Conservation (phyloP, 2,888 invertebrate species). For the Drosophila pseudotalamancana region DNA sequence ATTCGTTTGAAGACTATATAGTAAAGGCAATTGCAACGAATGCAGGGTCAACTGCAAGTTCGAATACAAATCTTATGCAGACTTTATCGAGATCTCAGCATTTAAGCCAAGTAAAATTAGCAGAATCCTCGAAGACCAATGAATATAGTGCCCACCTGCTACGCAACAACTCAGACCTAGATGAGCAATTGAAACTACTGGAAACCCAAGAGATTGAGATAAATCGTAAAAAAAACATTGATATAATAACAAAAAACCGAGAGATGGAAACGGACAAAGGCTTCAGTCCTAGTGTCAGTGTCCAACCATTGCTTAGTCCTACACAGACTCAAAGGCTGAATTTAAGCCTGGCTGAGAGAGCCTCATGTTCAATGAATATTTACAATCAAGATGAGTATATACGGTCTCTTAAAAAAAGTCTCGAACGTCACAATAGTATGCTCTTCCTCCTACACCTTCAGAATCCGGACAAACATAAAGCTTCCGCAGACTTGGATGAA, state of each 20-base stretch:
- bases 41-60: background rate
- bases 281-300: slow-evolving; percentile 7
- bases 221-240: slow-evolving; percentile 66
- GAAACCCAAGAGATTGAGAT: slow-evolving; percentile 83
- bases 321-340: background rate
- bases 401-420: slow-evolving; percentile 80
- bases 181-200: slow-evolving; percentile 82
- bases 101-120: background rate
- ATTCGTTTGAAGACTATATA: slow-evolving; percentile 69
- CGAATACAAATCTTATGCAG: background rate
- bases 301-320: background rate
- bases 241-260: slow-evolving; percentile 47
- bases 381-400: slow-evolving; percentile 84
- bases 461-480: slow-evolving; percentile 81
- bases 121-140: slow-evolving; percentile 6
- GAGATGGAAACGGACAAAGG: slow-evolving; percentile 43
- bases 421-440: slow-evolving; percentile 84
- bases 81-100: too few relatives aligned
- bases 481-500: slow-evolving; percentile 64
- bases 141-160: slow-evolving; percentile 76
- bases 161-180: slow-evolving; percentile 81
- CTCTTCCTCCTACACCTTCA: slow-evolving; percentile 83
- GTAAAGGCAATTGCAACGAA: background rate
- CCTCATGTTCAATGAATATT: slow-evolving; percentile 63
- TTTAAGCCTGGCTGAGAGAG: background rate